Base-by-base conservation (phyloP, 2,888 invertebrate genomes). In the Eudemis profundana region DNA sequence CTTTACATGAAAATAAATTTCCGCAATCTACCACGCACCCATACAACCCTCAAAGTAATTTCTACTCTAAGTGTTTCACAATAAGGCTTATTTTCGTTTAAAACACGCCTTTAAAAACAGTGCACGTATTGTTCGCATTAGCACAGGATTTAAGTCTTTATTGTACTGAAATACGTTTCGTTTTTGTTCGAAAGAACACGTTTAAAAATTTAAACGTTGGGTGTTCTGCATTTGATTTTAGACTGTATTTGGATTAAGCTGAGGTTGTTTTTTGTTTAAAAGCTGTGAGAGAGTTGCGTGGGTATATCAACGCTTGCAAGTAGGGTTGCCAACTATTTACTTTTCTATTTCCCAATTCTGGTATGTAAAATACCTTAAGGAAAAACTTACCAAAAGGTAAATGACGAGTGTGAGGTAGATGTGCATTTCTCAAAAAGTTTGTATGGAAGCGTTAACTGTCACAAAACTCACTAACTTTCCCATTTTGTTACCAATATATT, bases 1-100 rank as follows among this genome's bases (percentile, higher is more conserved):
- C 56, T 44, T 27, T 27, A 53, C 53, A 56, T 29, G 56, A 44
- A 44, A 56, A 56, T 56, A 56, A 29, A 56, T 56, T 42, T 44
- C 17, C 44, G 17, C 44, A 42, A 56, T 44, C 29, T 15, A 54
- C 56, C 56, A 44, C 27, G 29, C 40, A 42, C 21, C 44, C 23
- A 27, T 10, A 17, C 15, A 12, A 27, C 27, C 23, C 4, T n/a
- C 29, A 29, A 10, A 40, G 36, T 5, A 54, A 15, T 53, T 23
- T n/a, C 3, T 5, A 56, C 56, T 29, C 29, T 56, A 29, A n/a
- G 0, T 0, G 3, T 2, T 29, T 29, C 0, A 12, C 7, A 21
- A 29, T 29, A 44, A 23, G 29, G 19, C n/a, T 10, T 2, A 17
- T 19, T 56, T 29, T 56, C n/a, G 12, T 27, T n/a, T 7, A 12